phyloP scores from a whole-genome alignment of 2,113 vertebrate species.

The Phylloscopus trochiloides region DNA sequence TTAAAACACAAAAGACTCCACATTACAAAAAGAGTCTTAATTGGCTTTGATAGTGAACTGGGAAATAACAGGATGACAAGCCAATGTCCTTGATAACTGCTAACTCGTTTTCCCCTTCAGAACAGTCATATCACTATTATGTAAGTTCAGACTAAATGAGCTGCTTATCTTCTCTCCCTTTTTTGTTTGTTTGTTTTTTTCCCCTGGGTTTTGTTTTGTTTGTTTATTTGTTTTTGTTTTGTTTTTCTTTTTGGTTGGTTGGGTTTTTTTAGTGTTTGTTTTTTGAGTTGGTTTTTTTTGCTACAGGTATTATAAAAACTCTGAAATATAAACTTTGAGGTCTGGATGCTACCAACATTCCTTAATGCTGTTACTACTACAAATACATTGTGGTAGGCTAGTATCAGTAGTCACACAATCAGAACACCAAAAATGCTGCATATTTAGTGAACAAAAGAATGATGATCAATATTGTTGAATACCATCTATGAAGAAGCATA shows the following conservation, averaged over 20 bases:
- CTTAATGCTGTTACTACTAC: not conserved
- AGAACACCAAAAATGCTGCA: not conserved
- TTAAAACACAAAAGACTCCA: not conserved
- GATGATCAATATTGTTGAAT: not conserved
- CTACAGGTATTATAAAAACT: not conserved
- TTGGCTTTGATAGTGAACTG: not conserved
- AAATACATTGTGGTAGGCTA: not conserved
- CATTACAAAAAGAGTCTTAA: not conserved
- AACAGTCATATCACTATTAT: not conserved
- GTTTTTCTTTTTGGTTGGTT: not conserved
- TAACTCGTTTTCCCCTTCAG: not conserved
- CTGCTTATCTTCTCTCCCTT: not conserved
- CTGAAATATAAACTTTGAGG: not conserved
- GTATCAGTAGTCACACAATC: not conserved
- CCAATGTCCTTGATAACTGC: not conserved
- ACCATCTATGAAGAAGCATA: not conserved
- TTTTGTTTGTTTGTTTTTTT: not conserved
- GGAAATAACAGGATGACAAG: not conserved
- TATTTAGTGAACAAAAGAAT: not conserved
- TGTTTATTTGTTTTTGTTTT: not conserved
- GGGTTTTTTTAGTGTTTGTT: not conserved
- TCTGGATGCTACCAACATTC: not conserved
- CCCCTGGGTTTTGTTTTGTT: not conserved
- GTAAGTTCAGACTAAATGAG: not conserved
- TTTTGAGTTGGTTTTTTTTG: fast-evolving